Conservation (phyloP, 2,797 vertebrate genomes). For the Agapornis canus region DNA sequence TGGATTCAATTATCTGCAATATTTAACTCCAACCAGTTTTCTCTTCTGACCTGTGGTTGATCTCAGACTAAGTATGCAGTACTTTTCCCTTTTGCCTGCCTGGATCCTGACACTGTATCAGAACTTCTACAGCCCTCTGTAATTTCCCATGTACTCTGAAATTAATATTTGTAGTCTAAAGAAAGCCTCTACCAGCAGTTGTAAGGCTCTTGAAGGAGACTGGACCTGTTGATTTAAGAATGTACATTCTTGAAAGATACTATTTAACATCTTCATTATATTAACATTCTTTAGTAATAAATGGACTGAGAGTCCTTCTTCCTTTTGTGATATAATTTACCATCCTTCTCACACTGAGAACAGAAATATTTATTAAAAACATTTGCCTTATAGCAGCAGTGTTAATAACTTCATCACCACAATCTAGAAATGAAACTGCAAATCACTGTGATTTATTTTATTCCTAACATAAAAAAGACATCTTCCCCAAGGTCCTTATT, state of each 20-base stretch:
- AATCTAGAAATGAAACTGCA: constrained; percentile 33
- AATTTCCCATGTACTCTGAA: neutral
- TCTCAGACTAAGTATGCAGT: neutral
- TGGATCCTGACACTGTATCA: neutral
- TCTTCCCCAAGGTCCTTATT: constrained; percentile 57
- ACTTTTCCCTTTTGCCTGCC: neutral
- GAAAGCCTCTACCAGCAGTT: neutral
- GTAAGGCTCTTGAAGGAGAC: neutral
- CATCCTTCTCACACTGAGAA: neutral
- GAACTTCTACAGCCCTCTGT: neutral
- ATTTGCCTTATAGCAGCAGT: constrained; percentile 27
- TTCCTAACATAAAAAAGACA: constrained; percentile 24
- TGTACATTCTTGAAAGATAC: neutral
- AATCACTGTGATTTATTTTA: constrained; percentile 50
- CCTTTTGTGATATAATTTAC: neutral
- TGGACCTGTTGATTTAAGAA: neutral
- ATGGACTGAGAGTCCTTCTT: neutral
- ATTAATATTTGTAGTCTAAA: neutral
- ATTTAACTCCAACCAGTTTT: neutral
- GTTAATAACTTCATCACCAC: constrained; percentile 52
- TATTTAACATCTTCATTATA: neutral
- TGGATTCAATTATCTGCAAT: neutral
- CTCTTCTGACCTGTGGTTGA: neutral
- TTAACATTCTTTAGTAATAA: neutral
- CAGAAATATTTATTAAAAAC: constrained; percentile 53